These are phyloP conservation scores for Tragelaphus strepsiceros DNA, from an alignment of 2,113 vertebrate species.

Conservation along the genomic window DNA sequence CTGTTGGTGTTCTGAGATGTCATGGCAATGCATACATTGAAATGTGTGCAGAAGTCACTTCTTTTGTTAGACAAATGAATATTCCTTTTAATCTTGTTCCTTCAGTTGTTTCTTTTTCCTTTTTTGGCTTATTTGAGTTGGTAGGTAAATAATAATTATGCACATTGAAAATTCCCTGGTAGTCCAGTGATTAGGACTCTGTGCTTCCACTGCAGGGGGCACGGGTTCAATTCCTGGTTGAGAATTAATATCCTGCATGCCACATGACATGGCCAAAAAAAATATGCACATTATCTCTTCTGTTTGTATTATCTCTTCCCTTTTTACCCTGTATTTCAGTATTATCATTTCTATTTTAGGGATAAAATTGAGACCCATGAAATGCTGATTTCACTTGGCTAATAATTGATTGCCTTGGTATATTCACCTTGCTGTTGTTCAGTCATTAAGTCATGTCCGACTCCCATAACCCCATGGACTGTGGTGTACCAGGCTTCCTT, in stretches of 20 bases:
- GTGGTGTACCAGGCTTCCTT: not conserved
- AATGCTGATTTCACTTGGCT: not conserved
- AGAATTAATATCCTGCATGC: not conserved
- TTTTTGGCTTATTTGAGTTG: not conserved
- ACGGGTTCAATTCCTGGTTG: not conserved
- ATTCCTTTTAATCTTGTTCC: not conserved
- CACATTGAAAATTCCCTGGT: not conserved
- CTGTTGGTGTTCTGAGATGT: not conserved
- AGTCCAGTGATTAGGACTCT: not conserved
- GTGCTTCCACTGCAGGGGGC: not conserved
- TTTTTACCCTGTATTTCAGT: not conserved
- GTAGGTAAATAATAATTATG: not conserved
- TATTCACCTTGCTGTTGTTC: not conserved
- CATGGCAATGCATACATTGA: not conserved
- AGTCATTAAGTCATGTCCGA: not conserved
- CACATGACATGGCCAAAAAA: not conserved
- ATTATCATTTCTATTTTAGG: not conserved
- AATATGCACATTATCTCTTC: not conserved
- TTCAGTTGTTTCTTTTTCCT: not conserved
- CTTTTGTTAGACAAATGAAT: not conserved
- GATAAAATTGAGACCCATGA: not conserved
- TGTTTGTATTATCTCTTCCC: not conserved
- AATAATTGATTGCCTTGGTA: not conserved
- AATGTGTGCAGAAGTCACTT: not conserved
- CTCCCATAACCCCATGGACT: not conserved